Conservation (phyloP, 2,797 vertebrate species). For the Sebastes taczanowskii region DNA sequence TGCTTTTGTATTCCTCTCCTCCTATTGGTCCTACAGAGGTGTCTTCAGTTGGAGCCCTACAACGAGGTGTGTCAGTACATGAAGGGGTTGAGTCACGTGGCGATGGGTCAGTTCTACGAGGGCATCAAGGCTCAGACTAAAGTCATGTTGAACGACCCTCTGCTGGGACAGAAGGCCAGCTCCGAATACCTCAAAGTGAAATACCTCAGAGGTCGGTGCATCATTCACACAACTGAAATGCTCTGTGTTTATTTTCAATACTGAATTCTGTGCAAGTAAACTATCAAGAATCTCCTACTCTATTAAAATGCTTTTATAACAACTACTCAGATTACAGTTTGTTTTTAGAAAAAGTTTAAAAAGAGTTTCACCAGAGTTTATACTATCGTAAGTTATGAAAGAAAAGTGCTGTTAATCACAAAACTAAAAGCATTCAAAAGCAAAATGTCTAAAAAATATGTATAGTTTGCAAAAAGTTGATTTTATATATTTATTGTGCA, state of each 20-base stretch:
- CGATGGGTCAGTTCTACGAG: conserved; percentile 98
- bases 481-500: too few relatives aligned
- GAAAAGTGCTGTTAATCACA: neutral
- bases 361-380: neutral
- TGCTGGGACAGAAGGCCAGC: conserved; percentile 96
- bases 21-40: conserved; percentile 80
- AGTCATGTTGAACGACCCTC: conserved; percentile 96
- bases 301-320: neutral
- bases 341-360: neutral
- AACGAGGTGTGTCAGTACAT: conserved; percentile 99
- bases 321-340: neutral
- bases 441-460: neutral
- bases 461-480: too few relatives aligned
- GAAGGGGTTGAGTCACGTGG: conserved; percentile 96
- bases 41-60: conserved; percentile 94
- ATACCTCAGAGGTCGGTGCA: conserved; percentile 92
- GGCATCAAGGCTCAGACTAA: conserved; percentile 99
- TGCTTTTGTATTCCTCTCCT: neutral
- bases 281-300: neutral
- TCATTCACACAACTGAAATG: neutral
- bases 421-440: neutral
- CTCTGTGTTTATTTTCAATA: neutral
- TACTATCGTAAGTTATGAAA: neutral
- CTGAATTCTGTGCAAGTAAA: neutral
- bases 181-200: conserved; percentile 98